These are phyloP conservation scores for Chaetodon auriga DNA, from an alignment of 2,113 vertebrate genomes.

Conservation along the genomic window DNA sequence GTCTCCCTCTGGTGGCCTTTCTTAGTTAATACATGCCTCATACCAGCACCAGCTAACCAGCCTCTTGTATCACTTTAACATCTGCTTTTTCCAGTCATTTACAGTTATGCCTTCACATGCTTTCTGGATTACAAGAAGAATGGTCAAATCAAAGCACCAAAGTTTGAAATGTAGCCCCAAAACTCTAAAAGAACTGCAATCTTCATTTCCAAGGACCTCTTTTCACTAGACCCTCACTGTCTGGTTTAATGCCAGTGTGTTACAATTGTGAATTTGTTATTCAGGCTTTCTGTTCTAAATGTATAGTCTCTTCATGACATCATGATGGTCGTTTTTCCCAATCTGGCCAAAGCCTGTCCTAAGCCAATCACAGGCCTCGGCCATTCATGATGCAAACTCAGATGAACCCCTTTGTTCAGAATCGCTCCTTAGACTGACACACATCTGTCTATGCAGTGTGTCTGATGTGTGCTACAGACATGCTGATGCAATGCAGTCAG, in stretches of 20 bases:
- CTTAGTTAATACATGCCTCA: neutral
- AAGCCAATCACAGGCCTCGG: neutral
- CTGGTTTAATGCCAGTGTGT: neutral
- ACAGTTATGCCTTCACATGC: no score
- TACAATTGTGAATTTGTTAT: neutral
- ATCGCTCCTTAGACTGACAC: neutral
- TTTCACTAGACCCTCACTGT: neutral
- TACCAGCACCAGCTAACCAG: neutral
- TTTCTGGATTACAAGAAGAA: neutral
- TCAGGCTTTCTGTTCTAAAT: neutral
- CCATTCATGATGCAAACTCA: neutral
- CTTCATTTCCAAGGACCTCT: neutral
- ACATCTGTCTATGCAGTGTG: no score
- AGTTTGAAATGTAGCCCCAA: no score
- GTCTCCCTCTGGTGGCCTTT: constrained; percentile 56
- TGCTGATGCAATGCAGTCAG: neutral
- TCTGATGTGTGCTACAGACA: no score
- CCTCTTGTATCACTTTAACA: neutral
- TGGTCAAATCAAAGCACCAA: neutral
- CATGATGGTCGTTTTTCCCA: no score
- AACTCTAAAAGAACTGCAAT: neutral
- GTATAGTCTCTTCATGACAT: no score
- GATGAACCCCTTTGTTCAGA: neutral
- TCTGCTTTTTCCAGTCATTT: neutral
- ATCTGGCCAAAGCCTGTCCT: neutral